Conservation (phyloP, 2,797 vertebrate species). For the Todus mexicanus region DNA sequence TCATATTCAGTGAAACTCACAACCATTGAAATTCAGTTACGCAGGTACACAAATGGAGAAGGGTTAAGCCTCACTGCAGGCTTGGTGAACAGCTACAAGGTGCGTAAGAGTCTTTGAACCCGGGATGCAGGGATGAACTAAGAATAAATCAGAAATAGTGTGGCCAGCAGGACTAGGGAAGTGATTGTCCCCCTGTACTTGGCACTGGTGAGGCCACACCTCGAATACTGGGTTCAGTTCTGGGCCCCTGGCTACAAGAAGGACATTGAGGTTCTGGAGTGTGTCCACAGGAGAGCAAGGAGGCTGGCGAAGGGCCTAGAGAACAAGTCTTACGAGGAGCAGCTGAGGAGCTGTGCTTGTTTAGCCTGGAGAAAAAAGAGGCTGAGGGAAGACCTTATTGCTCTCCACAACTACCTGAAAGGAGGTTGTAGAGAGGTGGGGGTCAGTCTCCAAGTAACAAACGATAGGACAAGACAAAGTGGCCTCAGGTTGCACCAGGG, state of each 20-base stretch:
- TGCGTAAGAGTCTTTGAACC: not conserved
- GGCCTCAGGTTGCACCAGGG: not conserved
- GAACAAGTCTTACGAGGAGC: not conserved
- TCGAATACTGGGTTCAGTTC: not conserved
- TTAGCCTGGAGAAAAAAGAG: not conserved
- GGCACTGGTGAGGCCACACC: not conserved
- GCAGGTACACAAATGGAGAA: too few relatives aligned
- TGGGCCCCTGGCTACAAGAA: not conserved
- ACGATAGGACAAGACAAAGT: not conserved
- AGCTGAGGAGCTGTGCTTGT: not conserved
- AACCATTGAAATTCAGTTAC: not conserved
- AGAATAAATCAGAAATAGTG: not conserved
- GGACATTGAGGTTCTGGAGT: not conserved
- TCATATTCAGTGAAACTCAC: accelerated
- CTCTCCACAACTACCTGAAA: not conserved
- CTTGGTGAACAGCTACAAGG: not conserved
- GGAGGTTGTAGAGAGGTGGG: not conserved
- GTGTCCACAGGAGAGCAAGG: not conserved
- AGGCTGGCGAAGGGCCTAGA: not conserved
- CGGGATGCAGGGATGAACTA: not conserved
- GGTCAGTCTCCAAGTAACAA: not conserved
- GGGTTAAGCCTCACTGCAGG: not conserved
- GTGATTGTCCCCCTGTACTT: not conserved
- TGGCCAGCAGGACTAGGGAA: not conserved
- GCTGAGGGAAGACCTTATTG: not conserved